phyloP scores from a whole-genome alignment of 2,888 invertebrate genomes.

The Apamea sordens region DNA sequence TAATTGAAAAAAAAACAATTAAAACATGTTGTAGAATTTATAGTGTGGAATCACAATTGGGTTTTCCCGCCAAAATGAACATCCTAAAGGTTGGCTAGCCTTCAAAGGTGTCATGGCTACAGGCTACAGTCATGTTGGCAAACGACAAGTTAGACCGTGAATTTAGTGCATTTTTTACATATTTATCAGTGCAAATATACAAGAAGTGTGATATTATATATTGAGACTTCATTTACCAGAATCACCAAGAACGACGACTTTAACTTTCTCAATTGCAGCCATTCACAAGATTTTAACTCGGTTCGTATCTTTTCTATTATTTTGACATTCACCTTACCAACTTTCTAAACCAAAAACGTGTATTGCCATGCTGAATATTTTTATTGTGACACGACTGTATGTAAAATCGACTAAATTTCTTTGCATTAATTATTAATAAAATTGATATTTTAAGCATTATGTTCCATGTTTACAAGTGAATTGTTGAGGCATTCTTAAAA shows the following conservation, averaged over 20 bases:
- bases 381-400: not conserved
- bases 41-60: conserved; percentile 13
- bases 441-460: not conserved
- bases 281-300: conserved; percentile 84
- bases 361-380: conserved; percentile 41
- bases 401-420: conserved; percentile 49
- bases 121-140: conserved; percentile 81
- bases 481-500: not conserved
- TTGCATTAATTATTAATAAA: not conserved
- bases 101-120: conserved; percentile 82
- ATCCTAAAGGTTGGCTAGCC: conserved; percentile 76
- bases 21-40: not conserved
- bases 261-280: conserved; percentile 97
- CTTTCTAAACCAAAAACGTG: conserved; percentile 42
- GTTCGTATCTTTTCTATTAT: conserved; percentile 79
- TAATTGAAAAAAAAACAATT: too few relatives aligned
- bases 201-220: conserved; percentile 69
- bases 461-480: not conserved
- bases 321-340: conserved; percentile 76
- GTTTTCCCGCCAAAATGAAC: conserved; percentile 70
- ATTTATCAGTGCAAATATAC: conserved; percentile 52
- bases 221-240: conserved; percentile 91
- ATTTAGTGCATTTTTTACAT: conserved; percentile 62
- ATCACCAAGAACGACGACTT: conserved; percentile 97
- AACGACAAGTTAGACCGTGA: conserved; percentile 73